Conservation (phyloP, 2,797 vertebrate genomes). For the Rhinichthys osculus region DNA sequence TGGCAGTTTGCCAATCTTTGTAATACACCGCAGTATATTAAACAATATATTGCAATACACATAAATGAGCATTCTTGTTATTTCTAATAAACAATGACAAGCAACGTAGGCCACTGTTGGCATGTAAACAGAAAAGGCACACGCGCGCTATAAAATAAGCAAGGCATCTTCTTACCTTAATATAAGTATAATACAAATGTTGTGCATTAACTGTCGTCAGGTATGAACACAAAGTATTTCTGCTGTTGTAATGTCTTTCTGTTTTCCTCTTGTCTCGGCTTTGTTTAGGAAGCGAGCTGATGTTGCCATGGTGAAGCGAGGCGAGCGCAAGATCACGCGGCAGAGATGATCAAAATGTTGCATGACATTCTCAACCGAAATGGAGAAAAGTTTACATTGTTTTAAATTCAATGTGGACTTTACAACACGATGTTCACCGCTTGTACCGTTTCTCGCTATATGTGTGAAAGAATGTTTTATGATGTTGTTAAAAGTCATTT, state of each 20-base stretch:
- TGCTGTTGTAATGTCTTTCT: not conserved
- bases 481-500: not conserved
- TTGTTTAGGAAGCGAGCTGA: slow-evolving; percentile 44
- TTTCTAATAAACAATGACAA: slow-evolving; percentile 2
- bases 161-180: not conserved
- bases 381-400: not conserved
- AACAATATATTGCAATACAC: not conserved
- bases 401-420: not conserved
- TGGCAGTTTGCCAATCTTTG: slow-evolving; percentile 28
- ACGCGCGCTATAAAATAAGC: not conserved
- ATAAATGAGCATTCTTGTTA: not conserved
- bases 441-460: not conserved
- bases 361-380: not conserved
- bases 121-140: not conserved
- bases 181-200: not conserved
- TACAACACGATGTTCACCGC: not conserved
- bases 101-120: not conserved
- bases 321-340: not conserved
- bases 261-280: not conserved
- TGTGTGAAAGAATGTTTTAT: not conserved
- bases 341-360: not conserved
- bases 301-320: slow-evolving; percentile 34
- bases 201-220: not conserved
- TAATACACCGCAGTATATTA: slow-evolving; percentile 7
- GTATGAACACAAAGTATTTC: slow-evolving; percentile 6